Percentiles rank a stretch among this genome's conserved stretches.
Evolutionary conservation across 2,888 invertebrate species (phyloP).

Genomic region (Lasioglossum marginatum): DNA sequence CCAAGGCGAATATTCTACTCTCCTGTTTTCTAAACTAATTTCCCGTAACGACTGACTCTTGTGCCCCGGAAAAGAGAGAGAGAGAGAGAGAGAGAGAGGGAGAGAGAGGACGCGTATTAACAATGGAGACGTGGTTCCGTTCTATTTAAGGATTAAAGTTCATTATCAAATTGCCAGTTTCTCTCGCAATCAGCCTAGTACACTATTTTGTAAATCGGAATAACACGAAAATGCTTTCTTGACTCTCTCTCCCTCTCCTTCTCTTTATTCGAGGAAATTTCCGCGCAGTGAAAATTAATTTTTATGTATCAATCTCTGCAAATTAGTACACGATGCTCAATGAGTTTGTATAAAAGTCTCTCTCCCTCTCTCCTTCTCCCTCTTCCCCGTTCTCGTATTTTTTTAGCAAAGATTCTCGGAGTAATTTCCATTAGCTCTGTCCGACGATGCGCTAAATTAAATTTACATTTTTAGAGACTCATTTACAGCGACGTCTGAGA

Average conservation of each 20-base stretch:
- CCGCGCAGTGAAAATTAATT: background rate
- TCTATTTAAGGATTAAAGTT: background rate
- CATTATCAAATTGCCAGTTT: background rate
- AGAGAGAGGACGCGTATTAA: background rate
- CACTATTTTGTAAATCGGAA: background rate
- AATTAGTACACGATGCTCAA: background rate
- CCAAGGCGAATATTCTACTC: background rate
- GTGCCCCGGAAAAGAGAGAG: background rate
- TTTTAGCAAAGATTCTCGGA: background rate
- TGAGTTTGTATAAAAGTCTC: background rate
- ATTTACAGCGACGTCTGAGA: background rate
- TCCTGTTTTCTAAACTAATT: conserved; percentile 24
- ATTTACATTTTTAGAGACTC: background rate
- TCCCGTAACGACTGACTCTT: background rate
- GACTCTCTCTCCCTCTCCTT: background rate
- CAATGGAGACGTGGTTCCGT: background rate
- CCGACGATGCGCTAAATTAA: background rate
- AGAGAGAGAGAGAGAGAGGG: background rate
- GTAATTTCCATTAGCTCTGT: background rate
- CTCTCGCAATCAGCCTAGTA: background rate
- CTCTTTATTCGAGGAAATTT: background rate
- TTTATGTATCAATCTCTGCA: background rate
- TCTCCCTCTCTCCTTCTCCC: background rate
- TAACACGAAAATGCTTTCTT: background rate
- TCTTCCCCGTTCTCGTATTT: background rate